Percentiles rank a stretch among this genome's conserved stretches.
Evolutionary conservation across 2,797 vertebrate species (phyloP).

Genomic region (Aulostomus chinensis): DNA sequence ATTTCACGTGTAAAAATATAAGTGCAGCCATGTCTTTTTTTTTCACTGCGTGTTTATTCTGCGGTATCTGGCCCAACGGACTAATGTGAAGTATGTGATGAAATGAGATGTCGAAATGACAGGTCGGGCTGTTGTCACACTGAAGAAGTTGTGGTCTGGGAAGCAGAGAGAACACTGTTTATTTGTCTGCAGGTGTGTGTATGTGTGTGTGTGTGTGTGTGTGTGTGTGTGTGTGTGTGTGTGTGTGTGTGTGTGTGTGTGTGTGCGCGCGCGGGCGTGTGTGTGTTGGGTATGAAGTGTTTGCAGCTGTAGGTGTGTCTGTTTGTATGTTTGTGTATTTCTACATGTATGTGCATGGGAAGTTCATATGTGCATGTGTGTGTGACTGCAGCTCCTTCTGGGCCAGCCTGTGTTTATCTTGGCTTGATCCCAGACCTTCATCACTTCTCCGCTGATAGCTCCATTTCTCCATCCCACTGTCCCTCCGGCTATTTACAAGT

Average conservation of each 20-base stretch:
- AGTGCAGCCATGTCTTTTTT: conserved; percentile 43
- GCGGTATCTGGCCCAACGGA: conserved; percentile 61
- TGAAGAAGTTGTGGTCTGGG: conserved; percentile 57
- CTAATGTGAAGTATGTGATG: conserved; percentile 71
- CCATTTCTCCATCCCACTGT: conserved; percentile 71
- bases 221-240: conserved; percentile 48
- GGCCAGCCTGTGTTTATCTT: conserved; percentile 80
- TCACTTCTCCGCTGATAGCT: conserved; percentile 82
- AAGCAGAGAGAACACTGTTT: conserved; percentile 42
- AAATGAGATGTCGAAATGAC: conserved; percentile 70
- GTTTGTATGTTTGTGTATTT: conserved; percentile 49
- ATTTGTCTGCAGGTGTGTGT: conserved; percentile 55
- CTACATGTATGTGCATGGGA: conserved; percentile 26
- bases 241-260: conserved; percentile 36
- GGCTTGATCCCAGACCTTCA: conserved; percentile 78
- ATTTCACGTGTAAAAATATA: conserved; percentile 49
- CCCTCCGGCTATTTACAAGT: conserved; percentile 80
- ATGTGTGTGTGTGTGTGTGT: conserved; percentile 22
- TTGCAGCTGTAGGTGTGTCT: conserved; percentile 23
- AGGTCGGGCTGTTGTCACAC: conserved; percentile 65
- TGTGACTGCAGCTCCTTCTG: conserved; percentile 62
- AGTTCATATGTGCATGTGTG: conserved; percentile 18
- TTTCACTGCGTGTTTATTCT: conserved; percentile 54
- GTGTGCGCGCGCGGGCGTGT: conserved; percentile 8
- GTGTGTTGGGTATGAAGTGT: conserved; percentile 34